phyloP scores from a whole-genome alignment of 2,113 vertebrate genomes.

The Apaloderma vittatum region DNA sequence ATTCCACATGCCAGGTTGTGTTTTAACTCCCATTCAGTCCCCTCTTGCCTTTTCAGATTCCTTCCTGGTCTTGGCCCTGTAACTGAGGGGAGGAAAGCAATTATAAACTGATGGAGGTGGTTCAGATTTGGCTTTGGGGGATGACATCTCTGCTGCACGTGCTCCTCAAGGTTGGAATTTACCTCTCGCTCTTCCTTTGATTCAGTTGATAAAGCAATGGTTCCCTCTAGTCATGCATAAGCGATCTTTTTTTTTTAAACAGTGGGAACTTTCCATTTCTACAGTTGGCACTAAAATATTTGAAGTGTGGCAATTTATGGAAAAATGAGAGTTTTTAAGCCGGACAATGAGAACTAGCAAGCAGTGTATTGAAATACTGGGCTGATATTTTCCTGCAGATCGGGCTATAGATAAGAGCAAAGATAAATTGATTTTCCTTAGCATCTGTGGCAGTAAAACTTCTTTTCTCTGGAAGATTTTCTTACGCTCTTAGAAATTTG shows the following conservation, averaged over 20 bases:
- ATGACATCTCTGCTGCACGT: neutral
- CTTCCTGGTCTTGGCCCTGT: neutral
- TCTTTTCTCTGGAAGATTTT: neutral
- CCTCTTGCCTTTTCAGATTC: neutral
- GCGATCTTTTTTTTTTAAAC: neutral
- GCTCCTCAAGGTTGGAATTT: neutral
- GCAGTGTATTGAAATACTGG: neutral
- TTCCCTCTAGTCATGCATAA: neutral
- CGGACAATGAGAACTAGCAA: neutral
- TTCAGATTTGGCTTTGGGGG: neutral
- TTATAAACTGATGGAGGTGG: neutral
- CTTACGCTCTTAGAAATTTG: neutral
- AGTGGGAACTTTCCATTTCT: neutral
- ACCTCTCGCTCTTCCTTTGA: accelerated
- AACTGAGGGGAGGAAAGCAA: neutral
- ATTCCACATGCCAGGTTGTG: accelerated
- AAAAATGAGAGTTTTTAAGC: neutral
- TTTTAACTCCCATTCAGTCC: neutral
- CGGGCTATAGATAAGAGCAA: neutral
- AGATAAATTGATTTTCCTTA: neutral
- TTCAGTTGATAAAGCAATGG: neutral
- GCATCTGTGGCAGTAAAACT: neutral
- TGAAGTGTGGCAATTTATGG: neutral
- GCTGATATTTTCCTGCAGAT: neutral
- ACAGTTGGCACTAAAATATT: neutral